Conservation (phyloP, 2,113 vertebrate species). For the Hemibagrus wyckioides region DNA sequence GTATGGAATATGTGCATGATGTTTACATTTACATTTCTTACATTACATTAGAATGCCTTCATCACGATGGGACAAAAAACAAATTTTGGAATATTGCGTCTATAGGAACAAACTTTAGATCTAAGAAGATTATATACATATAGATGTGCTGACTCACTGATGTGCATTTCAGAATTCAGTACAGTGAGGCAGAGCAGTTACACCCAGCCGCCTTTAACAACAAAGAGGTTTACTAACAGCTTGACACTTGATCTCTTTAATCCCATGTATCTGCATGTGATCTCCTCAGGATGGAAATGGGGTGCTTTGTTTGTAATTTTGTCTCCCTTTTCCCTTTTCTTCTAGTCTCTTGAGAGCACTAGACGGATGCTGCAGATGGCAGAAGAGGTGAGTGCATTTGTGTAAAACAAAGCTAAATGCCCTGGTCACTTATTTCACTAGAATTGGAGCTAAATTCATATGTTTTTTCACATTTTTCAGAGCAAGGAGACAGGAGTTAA, state of each 20-base stretch:
- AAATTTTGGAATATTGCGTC: neutral
- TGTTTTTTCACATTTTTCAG: slow-evolving; percentile 54
- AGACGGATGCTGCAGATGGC: slow-evolving; percentile 91
- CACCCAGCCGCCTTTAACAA: neutral
- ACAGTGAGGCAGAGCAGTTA: neutral
- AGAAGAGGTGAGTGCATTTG: slow-evolving; percentile 84
- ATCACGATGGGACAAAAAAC: neutral
- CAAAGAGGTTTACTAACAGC: neutral
- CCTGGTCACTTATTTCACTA: neutral
- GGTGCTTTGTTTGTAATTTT: slow-evolving; percentile 30
- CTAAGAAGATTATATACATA: neutral
- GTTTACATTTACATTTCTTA: neutral
- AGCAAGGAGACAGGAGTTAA: slow-evolving; percentile 87
- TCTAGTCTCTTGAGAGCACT: slow-evolving; percentile 96
- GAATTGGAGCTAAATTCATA: neutral
- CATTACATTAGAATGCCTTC: neutral
- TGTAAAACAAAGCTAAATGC: slow-evolving; percentile 1
- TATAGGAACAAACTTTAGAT: neutral
- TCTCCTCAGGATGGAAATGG: neutral
- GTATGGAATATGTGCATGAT: neutral
- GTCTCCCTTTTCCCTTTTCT: slow-evolving; percentile 47
- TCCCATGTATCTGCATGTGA: neutral
- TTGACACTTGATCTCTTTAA: neutral
- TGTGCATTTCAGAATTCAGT: neutral
- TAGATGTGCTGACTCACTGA: neutral